Base-by-base conservation (phyloP, 2,797 vertebrate genomes). In the Chloroceryle inda region DNA sequence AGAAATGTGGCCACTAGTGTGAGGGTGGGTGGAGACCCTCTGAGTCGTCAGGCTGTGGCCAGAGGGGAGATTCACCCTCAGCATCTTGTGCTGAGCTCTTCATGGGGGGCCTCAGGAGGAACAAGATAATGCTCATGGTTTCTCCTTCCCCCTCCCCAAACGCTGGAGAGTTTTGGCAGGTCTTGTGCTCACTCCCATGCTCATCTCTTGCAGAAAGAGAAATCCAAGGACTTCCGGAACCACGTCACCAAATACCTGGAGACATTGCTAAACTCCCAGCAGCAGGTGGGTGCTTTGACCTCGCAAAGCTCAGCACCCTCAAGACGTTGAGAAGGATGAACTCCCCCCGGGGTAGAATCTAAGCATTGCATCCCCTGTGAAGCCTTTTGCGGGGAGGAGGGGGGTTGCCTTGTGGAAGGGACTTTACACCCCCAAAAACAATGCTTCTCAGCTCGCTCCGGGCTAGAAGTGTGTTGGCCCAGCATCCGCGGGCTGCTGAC, bases 161-260 rank as follows among this genome's bases (percentile, higher is more conserved):
- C 14, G 37, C 17, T 0, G 1, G 55, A 21, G 64, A 27, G 40
- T 49, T 40, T 58, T 31, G 11, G 45, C 53, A 53, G 18, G 37
- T 82, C 1, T 88, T 3, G 22, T 8, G 1, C 61, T 78, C 58
- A 66, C 26, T 17, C 29, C 45, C 15, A 3, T 2, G 5, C 52
- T 18, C 2, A 0, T 91, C 53, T 94, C 72, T 91, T 96, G 73
- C 98, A 99, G 99, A 99, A 99, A 98, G 99, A 99, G 96, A 99
- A 99, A 97, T 98, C 99, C 50, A 99, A 98, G 97, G 99, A 99
- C 97, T 99, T 99, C 97, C 99, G 98, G 97, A 98, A 95, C 92
- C 98, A 99, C 1, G 98, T 99, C 82, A 98, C 99, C 11, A 99
- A 98, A 87, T 99, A 99, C 96, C 97, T 99, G 96, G 99, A 99